phyloP scores from a whole-genome alignment of 2,888 invertebrate species.

The Cremastinae sp. region DNA sequence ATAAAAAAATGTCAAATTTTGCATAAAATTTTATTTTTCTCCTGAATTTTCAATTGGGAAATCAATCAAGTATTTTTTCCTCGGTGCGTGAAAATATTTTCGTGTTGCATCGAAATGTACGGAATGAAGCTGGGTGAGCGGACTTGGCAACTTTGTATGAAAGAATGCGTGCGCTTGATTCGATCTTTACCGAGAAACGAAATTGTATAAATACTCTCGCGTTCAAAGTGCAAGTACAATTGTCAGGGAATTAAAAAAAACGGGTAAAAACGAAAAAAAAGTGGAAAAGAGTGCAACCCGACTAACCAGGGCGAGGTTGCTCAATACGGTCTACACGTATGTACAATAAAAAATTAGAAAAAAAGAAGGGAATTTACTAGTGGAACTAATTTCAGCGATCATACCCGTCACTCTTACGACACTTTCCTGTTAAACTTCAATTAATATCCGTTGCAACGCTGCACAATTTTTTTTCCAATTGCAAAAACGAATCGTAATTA shows the following conservation, averaged over 20 bases:
- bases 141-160: too few relatives aligned
- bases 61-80: too few relatives aligned
- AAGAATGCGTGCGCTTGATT: background rate
- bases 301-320: slow-evolving; percentile 47
- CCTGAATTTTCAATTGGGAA: too few relatives aligned
- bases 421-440: slow-evolving; percentile 17
- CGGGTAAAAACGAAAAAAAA: background rate
- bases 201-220: slow-evolving; percentile 1
- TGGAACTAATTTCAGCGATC: slow-evolving; percentile 48
- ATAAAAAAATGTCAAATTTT: too few relatives aligned
- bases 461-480: slow-evolving; percentile 19
- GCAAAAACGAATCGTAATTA: background rate
- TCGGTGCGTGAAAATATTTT: too few relatives aligned
- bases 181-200: background rate
- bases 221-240: background rate
- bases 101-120: too few relatives aligned
- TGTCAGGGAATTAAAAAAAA: background rate
- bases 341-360: slow-evolving; percentile 28
- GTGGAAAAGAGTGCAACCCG: slow-evolving; percentile 13
- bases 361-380: slow-evolving; percentile 6
- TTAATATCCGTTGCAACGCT: slow-evolving; percentile 23
- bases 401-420: slow-evolving; percentile 47
- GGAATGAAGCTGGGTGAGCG: too few relatives aligned
- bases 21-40: too few relatives aligned
- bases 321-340: slow-evolving; percentile 41